These are phyloP conservation scores for Barnardius zonarius DNA, from an alignment of 2,113 vertebrate genomes.

Conservation along the genomic window DNA sequence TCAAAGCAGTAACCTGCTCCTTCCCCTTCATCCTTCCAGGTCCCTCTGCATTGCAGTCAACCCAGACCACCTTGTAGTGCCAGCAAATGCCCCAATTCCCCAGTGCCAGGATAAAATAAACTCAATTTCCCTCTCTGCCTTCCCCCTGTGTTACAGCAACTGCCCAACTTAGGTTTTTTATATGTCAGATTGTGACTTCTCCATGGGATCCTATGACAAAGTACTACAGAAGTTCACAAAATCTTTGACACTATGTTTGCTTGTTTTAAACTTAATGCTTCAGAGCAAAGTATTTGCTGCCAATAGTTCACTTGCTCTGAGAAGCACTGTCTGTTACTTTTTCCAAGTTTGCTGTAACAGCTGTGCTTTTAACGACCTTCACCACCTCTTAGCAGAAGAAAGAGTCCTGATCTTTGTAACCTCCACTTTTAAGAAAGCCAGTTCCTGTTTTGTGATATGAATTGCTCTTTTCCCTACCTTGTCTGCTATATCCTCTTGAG, in stretches of 20 bases:
- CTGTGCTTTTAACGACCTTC: not conserved
- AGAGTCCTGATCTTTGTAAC: constrained; percentile 1
- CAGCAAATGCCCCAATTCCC: not conserved
- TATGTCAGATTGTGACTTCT: not conserved
- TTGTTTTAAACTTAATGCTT: not conserved
- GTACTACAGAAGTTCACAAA: not conserved
- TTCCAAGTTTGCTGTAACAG: not conserved
- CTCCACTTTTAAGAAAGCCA: not conserved
- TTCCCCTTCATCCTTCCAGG: not conserved
- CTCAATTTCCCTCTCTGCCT: not conserved
- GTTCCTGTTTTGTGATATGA: not conserved
- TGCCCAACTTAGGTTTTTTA: not conserved
- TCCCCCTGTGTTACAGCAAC: not conserved
- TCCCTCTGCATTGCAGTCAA: not conserved
- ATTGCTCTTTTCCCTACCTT: not conserved
- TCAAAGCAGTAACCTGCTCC: not conserved
- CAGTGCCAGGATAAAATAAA: not conserved
- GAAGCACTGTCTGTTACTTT: not conserved
- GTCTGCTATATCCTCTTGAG: not conserved
- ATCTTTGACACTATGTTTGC: not conserved
- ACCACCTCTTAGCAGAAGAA: not conserved
- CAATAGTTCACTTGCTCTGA: not conserved
- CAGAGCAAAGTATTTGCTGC: not conserved
- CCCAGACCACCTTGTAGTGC: not conserved
- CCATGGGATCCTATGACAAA: not conserved